A percentile compares a stretch with the other conserved stretches of the same genome.
Evolutionary conservation across 1,140 invertebrate species (phyloP).

Genomic region (Hesperophylax magnus): DNA sequence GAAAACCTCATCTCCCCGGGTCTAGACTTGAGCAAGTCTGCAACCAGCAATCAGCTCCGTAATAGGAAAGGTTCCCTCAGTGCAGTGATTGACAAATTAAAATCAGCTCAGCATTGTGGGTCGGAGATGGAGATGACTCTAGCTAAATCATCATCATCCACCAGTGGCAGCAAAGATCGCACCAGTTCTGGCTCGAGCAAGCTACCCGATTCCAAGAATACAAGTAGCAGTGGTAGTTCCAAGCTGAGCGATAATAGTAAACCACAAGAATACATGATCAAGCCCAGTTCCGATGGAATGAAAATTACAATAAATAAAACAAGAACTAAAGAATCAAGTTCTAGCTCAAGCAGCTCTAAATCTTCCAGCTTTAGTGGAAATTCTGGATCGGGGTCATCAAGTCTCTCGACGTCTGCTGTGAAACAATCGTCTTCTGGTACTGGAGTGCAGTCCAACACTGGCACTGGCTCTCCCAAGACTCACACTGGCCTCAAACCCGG

Average conservation of each 20-base stretch:
- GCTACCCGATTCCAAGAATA: slow-evolving; percentile 71
- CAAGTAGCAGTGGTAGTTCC: slow-evolving; percentile 62
- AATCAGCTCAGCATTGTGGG: slow-evolving; percentile 79
- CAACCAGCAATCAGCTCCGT: slow-evolving; percentile 72
- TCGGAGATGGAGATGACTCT: slow-evolving; percentile 64
- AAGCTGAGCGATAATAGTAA: slow-evolving; percentile 74
- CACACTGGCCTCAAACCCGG: slow-evolving; percentile 89
- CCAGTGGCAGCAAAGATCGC: slow-evolving; percentile 60
- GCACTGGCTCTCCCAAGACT: slow-evolving; percentile 80
- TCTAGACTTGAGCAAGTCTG: slow-evolving; percentile 71
- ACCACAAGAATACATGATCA: slow-evolving; percentile 89
- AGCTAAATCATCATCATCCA: slow-evolving; percentile 58
- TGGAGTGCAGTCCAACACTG: slow-evolving; percentile 68
- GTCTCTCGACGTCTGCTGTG: slow-evolving; percentile 57
- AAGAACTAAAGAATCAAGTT: slow-evolving; percentile 76
- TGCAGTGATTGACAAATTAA: slow-evolving; percentile 90
- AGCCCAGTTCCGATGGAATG: slow-evolving; percentile 87
- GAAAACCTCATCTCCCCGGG: slow-evolving; percentile 73
- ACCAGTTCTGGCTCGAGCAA: slow-evolving; percentile 64
- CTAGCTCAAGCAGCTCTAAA: slow-evolving; percentile 63
- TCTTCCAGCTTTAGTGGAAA: slow-evolving; percentile 57
- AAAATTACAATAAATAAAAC: slow-evolving; percentile 93
- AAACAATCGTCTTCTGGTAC: slow-evolving; percentile 63
- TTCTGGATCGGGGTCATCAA: slow-evolving; percentile 62
- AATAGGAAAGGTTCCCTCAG: slow-evolving; percentile 85